Percentiles rank a stretch among this genome's conserved stretches.
Conservation (phyloP, 2,888 invertebrate species). For the Junonia oenone region DNA sequence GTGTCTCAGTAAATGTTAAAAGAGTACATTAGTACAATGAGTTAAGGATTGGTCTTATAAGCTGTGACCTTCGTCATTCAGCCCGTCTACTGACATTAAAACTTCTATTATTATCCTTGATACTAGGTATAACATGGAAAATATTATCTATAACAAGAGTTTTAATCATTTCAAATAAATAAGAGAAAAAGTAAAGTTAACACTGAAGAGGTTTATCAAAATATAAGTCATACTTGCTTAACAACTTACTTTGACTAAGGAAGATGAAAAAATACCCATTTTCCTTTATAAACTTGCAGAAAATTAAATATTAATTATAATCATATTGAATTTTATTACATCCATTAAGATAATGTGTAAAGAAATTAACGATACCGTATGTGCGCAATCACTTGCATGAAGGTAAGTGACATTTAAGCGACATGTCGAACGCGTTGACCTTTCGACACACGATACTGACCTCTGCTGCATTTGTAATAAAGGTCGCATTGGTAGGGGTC, state of each 20-base stretch:
- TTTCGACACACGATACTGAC: conserved; percentile 60
- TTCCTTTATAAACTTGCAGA: too few species aligned
- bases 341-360: conserved; percentile 7
- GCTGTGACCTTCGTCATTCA: background rate
- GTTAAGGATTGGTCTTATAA: too few species aligned
- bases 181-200: too few species aligned
- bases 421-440: conserved; percentile 37
- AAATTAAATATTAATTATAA: too few species aligned
- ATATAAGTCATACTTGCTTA: too few species aligned
- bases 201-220: too few species aligned
- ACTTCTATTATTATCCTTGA: background rate
- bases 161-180: too few species aligned
- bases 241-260: too few species aligned
- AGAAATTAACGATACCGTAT: conserved; percentile 3
- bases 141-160: too few species aligned
- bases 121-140: too few species aligned
- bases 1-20: background rate
- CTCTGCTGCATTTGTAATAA: conserved; percentile 86
- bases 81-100: background rate
- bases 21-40: background rate
- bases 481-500: conserved; percentile 88
- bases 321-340: background rate
- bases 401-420: conserved; percentile 36
- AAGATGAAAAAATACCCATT: too few species aligned
- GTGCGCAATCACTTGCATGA: conserved; percentile 26